These are phyloP conservation scores for Actinostola sp. DNA, from an alignment of 92 coral and sea anemone species.

Conservation along the genomic window DNA sequence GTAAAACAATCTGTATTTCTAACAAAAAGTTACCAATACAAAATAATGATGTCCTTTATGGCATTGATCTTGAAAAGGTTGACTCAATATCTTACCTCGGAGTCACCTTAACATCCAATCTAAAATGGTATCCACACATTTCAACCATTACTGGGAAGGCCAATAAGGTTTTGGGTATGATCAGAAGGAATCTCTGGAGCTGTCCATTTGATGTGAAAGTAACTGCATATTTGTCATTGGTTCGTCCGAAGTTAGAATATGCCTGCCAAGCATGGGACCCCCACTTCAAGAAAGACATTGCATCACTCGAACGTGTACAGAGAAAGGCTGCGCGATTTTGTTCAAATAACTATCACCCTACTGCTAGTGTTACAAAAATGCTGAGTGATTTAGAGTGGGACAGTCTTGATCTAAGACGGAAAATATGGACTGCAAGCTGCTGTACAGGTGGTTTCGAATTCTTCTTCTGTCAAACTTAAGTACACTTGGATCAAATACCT, in stretches of 20 bases:
- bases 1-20: constrained; percentile 45
- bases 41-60: constrained; percentile 30
- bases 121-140: constrained; percentile 38
- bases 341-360: too few relatives aligned
- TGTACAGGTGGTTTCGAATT: too few relatives aligned
- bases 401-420: too few relatives aligned
- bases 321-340: constrained; percentile 30
- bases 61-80: constrained; percentile 44
- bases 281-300: constrained; percentile 13
- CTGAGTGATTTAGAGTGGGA: too few relatives aligned
- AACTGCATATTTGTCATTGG: constrained; percentile 9
- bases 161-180: constrained; percentile 26
- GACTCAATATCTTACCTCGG: constrained; percentile 46
- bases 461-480: too few relatives aligned
- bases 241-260: constrained; percentile 27
- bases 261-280: too few relatives aligned
- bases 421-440: too few relatives aligned
- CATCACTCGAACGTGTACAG: constrained; percentile 20
- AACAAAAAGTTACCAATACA: constrained; percentile 31
- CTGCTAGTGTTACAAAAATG: too few relatives aligned
- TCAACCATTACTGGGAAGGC: constrained; percentile 32
- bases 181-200: constrained; percentile 43
- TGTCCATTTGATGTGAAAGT: constrained; percentile 31
- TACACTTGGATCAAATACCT: too few relatives aligned
- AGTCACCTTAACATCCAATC: constrained; percentile 28